Evolutionary conservation across 2,113 vertebrate genomes (phyloP).

Genomic region (Hippocampus abdominalis): DNA sequence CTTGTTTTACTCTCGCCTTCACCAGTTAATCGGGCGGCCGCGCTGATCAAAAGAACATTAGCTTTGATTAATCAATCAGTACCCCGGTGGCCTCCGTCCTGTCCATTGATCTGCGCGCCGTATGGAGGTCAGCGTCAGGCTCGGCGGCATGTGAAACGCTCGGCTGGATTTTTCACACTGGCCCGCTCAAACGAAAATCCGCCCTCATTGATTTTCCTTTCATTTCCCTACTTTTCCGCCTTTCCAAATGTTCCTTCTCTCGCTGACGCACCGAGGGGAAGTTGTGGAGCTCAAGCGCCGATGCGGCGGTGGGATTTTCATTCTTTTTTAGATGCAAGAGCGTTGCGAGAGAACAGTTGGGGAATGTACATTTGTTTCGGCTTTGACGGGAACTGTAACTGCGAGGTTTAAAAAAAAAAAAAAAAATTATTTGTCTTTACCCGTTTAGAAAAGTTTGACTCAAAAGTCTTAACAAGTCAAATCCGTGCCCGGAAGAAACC

Average conservation of each 20-base stretch:
- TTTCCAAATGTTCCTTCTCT: slow-evolving; percentile 17
- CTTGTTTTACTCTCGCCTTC: slow-evolving; percentile 34
- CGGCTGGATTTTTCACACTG: slow-evolving; percentile 44
- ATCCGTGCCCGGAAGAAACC: neutral
- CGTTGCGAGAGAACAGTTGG: neutral
- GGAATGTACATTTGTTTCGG: neutral
- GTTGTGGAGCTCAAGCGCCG: neutral
- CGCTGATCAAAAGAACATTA: slow-evolving; percentile 66
- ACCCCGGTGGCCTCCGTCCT: slow-evolving; percentile 50
- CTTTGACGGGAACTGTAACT: neutral
- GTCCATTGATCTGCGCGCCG: slow-evolving; percentile 46
- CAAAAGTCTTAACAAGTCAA: neutral
- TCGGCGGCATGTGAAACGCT: slow-evolving; percentile 42
- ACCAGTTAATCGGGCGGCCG: slow-evolving; percentile 47
- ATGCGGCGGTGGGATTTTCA: neutral
- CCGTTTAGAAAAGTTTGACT: neutral
- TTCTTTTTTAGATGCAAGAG: neutral
- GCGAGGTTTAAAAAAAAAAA: too few species aligned
- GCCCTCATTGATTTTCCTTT: slow-evolving; percentile 40
- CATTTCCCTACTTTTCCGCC: slow-evolving; percentile 17
- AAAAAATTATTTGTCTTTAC: neutral
- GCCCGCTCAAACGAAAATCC: slow-evolving; percentile 34
- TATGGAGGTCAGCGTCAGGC: slow-evolving; percentile 49
- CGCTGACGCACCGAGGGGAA: slow-evolving; percentile 1
- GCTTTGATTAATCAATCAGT: slow-evolving; percentile 72